phyloP scores from a whole-genome alignment of 2,888 invertebrate genomes.

The Hipparchia semele region DNA sequence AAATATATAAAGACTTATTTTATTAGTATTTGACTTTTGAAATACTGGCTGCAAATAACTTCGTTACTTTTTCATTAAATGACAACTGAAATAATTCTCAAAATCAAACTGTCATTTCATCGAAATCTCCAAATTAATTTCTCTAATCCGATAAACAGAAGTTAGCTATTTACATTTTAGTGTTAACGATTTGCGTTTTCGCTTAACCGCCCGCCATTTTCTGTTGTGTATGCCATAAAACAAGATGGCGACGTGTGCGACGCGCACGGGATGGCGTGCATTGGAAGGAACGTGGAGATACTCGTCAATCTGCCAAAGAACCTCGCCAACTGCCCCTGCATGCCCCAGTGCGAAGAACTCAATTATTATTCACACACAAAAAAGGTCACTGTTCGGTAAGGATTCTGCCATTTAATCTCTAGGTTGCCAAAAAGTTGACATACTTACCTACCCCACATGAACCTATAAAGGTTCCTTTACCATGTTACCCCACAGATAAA shows the following conservation, averaged over 20 bases:
- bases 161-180: not conserved
- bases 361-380: constrained; percentile 79
- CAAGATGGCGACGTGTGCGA: constrained; percentile 79
- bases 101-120: not conserved
- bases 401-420: not conserved
- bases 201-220: constrained; percentile 23
- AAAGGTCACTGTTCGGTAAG: constrained; percentile 75
- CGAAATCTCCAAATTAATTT: not conserved
- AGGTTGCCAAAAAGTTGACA: too few species aligned
- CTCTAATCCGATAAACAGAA: not conserved
- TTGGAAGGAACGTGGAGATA: constrained; percentile 77
- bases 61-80: not conserved
- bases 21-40: too few species aligned
- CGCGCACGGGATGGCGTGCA: constrained; percentile 80
- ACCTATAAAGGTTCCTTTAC: too few species aligned
- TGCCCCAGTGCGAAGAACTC: constrained; percentile 77
- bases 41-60: not conserved
- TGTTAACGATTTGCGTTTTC: not conserved
- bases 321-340: constrained; percentile 76
- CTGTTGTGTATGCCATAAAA: not conserved
- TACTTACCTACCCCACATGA: too few species aligned
- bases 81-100: not conserved
- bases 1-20: too few species aligned
- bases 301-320: constrained; percentile 78
- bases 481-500: too few species aligned